Evolutionary conservation across 1,140 invertebrate genomes (phyloP), one percentile per base, ranked within the genome.

Genomic region (Drosophila albomicans): DNA sequence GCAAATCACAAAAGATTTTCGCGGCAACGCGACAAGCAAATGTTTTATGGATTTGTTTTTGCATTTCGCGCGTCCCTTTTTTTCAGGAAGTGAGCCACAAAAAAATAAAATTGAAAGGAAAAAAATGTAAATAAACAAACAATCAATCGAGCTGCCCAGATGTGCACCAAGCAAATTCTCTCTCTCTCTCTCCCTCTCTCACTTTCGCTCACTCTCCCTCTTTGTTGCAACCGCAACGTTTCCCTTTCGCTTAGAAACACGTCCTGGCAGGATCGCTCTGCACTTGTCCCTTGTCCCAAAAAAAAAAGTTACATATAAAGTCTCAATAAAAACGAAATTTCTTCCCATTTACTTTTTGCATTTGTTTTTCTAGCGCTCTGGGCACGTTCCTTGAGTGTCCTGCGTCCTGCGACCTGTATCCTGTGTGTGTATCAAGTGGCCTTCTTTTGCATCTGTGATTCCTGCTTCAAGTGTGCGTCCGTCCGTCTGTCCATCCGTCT

Each of bases 261-360:
- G 72, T 69, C 57, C 45, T 15, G 28, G 13, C 59, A 75, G 54
- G 48, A 72, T 41, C 46, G 56, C 62, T 7, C 62, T 79, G 76
- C 78, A 79, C 77, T 79, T 81, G 79, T 81, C 54, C 49, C n/a
- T 28, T 11, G 7, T 32, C 63, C 51, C 6, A 32, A 38, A 38
- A 38, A 38, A 38, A 63, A 75, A 75, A 80, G 49, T 79, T 80
- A 63, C 76, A 79, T 43, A 43, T 43, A 30, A 57, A 13, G 11
- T 38, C 20, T 45, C 41, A 32, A 32, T 54, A 54, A 35, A 54
- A 54, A 32, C 28, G 25, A 5, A 48, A 43, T 43, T 43, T 43
- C n/a, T n/a, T 13, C n/a, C n/a, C 7, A 13, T 43, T 43, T 13
- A 7, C 7, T 10, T 38, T 5, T 43, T n/a, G 41, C 11, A 43